Evolutionary conservation across 2,888 invertebrate species (phyloP), one percentile per base, ranked within the genome.

Genomic region (Morpho achilles): DNA sequence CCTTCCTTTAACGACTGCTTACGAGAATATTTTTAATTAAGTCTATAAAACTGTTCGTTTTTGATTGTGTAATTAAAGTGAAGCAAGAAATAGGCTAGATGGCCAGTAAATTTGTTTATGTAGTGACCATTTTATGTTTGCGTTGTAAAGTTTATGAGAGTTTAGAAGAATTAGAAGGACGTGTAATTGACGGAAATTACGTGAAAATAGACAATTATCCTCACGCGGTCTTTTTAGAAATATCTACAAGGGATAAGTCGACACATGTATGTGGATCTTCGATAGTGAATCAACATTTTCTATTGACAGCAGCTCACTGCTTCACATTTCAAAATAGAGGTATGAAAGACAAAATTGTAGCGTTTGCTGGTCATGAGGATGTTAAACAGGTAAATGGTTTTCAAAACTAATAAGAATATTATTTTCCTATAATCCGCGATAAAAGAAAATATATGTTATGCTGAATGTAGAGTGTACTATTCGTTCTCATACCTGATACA

Each of bases 291-390:
- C 74, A 77, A 53, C 42, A 56, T 0, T 59, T 76, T 40, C 56
- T 73, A 4, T 8, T 79, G 5, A 71, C 76, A 0, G 79, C 74
- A 0, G 77, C 69, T 2, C 79, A 79, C 52, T 79, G 78, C 52
- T 54, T 76, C 4, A 6, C 9, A 3, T 16, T 22, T 9, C 58
- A 67, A 2, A 59, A 43, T 1, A 66, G 68, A 42, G 42, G 4
- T 2, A 58, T 1, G 8, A n/a, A 23, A 9, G 60, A 56, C 22
- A 22, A 50, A 1, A 50, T 73, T 22, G 40, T 45, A 3, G 65
- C 64, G 0, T 62, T 51, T 6, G 70, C 69, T 3, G 76, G 77
- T 3, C 64, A 67, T 52, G 69, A 69, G 59, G 58, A 69, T 48
- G 53, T 69, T 8, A 56, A 50, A 43, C 53, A 69, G 67, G 71